Conservation (phyloP, 1,140 invertebrate genomes). For the Hylaeus volcanicus region DNA sequence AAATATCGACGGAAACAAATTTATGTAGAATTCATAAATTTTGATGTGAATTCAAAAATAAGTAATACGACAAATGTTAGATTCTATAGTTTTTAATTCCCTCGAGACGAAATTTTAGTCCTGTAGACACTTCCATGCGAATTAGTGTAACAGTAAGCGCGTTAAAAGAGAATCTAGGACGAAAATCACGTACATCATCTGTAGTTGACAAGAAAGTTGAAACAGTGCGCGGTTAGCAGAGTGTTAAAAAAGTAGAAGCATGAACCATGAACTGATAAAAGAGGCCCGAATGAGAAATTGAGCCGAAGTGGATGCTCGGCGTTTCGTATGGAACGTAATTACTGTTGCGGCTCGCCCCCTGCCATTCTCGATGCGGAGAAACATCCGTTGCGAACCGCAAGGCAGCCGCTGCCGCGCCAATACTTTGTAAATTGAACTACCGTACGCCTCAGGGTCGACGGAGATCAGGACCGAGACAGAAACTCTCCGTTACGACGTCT, state of each 20-base stretch:
- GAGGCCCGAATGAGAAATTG: background rate
- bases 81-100: no score
- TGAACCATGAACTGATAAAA: background rate
- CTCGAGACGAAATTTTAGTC: no score
- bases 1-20: no score
- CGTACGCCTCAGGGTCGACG: conserved; percentile 7
- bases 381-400: conserved; percentile 22
- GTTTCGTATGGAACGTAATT: conserved; percentile 38
- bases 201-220: no score
- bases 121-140: no score
- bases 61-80: no score
- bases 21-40: no score
- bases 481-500: conserved; percentile 19
- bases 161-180: no score
- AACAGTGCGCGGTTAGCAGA: no score
- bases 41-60: no score
- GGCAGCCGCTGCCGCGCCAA: conserved; percentile 5
- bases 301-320: background rate
- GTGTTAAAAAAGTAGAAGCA: background rate
- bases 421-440: conserved; percentile 44
- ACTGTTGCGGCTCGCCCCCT: conserved; percentile 6
- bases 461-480: background rate
- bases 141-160: no score
- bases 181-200: no score
- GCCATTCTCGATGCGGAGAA: conserved; percentile 15